phyloP scores from a whole-genome alignment of 2,888 invertebrate genomes.

The Ethmia dodecea region DNA sequence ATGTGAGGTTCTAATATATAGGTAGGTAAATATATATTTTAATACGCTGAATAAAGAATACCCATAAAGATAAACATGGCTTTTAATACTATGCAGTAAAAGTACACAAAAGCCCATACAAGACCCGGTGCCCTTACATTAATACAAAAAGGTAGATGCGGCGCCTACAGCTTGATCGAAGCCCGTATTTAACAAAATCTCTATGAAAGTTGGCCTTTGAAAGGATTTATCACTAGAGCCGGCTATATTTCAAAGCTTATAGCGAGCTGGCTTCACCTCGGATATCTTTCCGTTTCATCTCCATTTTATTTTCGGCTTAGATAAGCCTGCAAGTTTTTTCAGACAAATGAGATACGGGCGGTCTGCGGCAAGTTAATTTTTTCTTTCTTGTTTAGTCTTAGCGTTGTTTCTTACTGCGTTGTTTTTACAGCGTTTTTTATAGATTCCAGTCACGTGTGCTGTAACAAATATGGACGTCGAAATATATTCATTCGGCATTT shows the following conservation, averaged over 20 bases:
- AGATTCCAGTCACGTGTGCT: constrained; percentile 12
- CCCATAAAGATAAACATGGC: too few relatives aligned
- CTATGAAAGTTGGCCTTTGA: constrained; percentile 27
- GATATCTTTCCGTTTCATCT: constrained; percentile 60
- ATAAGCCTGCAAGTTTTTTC: constrained; percentile 45
- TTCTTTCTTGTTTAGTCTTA: constrained; percentile 27
- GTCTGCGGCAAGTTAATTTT: constrained; percentile 34
- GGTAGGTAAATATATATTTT: too few relatives aligned
- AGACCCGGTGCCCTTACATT: too few relatives aligned
- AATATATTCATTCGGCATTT: constrained; percentile 13
- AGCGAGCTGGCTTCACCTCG: constrained; percentile 40
- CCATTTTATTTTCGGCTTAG: constrained; percentile 59
- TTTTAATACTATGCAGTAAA: too few relatives aligned
- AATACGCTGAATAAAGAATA: too few relatives aligned
- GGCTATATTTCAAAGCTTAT: constrained; percentile 57
- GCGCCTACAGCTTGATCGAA: constrained; percentile 32
- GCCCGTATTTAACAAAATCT: constrained; percentile 30
- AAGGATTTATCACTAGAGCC: constrained; percentile 35
- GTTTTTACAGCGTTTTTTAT: constrained; percentile 10
- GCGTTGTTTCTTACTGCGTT: constrained; percentile 12
- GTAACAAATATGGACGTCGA: constrained; percentile 19
- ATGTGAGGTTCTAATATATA: too few relatives aligned
- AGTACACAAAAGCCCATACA: too few relatives aligned
- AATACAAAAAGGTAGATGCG: too few relatives aligned
- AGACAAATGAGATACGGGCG: constrained; percentile 45